Percentiles rank a stretch among this genome's conserved stretches.
phyloP scores from a whole-genome alignment of 2,797 vertebrate genomes.

The Crenichthys baileyi region DNA sequence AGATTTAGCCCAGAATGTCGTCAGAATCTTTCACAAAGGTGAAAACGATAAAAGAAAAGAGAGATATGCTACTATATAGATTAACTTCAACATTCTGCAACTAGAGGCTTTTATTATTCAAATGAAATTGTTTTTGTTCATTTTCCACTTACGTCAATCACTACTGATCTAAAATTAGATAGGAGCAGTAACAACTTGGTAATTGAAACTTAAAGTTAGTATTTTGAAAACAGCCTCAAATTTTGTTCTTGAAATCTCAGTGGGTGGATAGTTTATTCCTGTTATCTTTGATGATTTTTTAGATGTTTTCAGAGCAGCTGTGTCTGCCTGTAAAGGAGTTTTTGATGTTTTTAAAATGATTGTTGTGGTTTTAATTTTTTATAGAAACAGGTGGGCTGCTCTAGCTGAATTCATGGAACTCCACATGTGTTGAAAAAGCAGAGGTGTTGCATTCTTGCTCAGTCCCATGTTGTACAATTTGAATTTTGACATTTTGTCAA shows the following conservation, averaged over 20 bases:
- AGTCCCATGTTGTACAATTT: neutral
- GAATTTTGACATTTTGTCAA: neutral
- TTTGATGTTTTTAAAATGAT: neutral
- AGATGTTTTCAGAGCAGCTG: neutral
- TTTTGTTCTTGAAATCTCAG: neutral
- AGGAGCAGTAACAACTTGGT: neutral
- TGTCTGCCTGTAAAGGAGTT: neutral
- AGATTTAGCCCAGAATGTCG: neutral
- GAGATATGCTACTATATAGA: neutral
- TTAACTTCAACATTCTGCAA: neutral
- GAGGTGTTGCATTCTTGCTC: neutral
- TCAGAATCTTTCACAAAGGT: conserved; percentile 1
- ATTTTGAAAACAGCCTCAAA: neutral
- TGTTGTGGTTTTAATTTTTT: neutral
- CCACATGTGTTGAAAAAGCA: neutral
- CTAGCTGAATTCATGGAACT: conserved; percentile 1
- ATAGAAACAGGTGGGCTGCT: conserved; percentile 19
- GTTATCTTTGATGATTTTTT: neutral
- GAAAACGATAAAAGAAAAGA: neutral
- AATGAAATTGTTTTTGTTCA: neutral
- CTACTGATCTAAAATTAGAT: conserved; percentile 5
- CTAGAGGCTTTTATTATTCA: neutral
- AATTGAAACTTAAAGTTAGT: neutral
- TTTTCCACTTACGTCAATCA: neutral
- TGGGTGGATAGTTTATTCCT: neutral